A percentile compares a stretch with the other conserved stretches of the same genome.
Conservation (phyloP, 2,797 vertebrate genomes). For the Parotocinclus haroldoi region DNA sequence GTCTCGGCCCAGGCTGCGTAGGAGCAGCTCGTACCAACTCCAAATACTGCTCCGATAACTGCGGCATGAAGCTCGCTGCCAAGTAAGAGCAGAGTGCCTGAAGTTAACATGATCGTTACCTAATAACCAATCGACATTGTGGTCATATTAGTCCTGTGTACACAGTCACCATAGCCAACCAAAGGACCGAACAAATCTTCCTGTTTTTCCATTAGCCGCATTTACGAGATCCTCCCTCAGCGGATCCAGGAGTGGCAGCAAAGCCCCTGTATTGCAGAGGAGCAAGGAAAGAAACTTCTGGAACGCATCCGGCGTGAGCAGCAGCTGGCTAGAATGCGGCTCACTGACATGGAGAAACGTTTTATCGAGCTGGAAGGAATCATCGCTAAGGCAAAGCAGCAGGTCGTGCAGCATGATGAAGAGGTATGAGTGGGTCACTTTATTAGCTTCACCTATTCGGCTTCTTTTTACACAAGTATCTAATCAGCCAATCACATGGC, state of each 20-base stretch:
- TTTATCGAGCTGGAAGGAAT: constrained; percentile 89
- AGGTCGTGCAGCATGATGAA: constrained; percentile 84
- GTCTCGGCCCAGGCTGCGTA: constrained; percentile 85
- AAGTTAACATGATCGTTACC: too few species aligned
- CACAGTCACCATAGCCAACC: too few species aligned
- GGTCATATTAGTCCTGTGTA: not conserved
- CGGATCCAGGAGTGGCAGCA: constrained; percentile 94
- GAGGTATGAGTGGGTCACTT: constrained; percentile 71
- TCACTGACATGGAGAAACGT: constrained; percentile 86
- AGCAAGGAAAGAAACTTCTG: constrained; percentile 86
- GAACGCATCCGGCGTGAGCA: constrained; percentile 89
- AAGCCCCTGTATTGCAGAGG: constrained; percentile 89
- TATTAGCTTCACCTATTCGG: too few species aligned
- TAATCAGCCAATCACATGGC: too few species aligned
- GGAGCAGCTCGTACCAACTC: constrained; percentile 71
- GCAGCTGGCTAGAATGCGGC: constrained; percentile 81
- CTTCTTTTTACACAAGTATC: too few species aligned
- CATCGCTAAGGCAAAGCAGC: constrained; percentile 86
- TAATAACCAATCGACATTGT: not conserved
- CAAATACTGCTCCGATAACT: constrained; percentile 89
- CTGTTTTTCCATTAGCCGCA: constrained; percentile 65
- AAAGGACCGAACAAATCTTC: not conserved
- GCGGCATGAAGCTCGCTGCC: constrained; percentile 87
- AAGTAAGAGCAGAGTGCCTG: constrained; percentile 70
- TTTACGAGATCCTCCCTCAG: constrained; percentile 87